phyloP scores from a whole-genome alignment of 2,113 vertebrate species.

The Falcunculus frontatus region DNA sequence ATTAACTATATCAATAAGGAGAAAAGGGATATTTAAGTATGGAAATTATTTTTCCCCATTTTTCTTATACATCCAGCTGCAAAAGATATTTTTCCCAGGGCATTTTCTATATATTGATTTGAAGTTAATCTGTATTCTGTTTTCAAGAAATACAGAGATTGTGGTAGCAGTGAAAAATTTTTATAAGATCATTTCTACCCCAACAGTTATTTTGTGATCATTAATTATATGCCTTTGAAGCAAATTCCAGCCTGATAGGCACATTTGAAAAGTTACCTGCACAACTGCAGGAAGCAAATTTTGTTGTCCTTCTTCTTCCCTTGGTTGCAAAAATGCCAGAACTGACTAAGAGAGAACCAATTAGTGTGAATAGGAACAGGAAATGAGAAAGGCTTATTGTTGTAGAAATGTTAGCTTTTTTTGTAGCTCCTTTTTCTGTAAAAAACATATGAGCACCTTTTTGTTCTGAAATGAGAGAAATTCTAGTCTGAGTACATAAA shows the following conservation, averaged over 20 bases:
- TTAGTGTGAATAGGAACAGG: not conserved
- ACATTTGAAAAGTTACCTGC: not conserved
- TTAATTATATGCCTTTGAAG: not conserved
- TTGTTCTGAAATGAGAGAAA: not conserved
- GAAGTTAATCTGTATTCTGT: not conserved
- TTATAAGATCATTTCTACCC: not conserved
- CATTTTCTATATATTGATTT: fast-evolving
- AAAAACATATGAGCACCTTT: fast-evolving
- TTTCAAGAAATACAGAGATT: not conserved
- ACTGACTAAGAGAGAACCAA: not conserved
- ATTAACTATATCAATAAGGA: not conserved
- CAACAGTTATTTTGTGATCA: not conserved
- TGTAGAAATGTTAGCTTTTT: not conserved
- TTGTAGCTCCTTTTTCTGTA: not conserved
- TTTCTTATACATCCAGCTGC: not conserved
- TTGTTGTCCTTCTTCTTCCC: not conserved
- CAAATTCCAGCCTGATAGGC: not conserved
- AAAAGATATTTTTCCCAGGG: not conserved
- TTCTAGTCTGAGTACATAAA: not conserved
- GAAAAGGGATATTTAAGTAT: not conserved
- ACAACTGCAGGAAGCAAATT: not conserved
- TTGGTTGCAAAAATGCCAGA: not conserved
- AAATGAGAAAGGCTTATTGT: not conserved
- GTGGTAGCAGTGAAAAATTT: not conserved
- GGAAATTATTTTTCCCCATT: not conserved